Base-by-base conservation (phyloP, 2,888 invertebrate species). In the Drosophila pseudotalamancana region DNA sequence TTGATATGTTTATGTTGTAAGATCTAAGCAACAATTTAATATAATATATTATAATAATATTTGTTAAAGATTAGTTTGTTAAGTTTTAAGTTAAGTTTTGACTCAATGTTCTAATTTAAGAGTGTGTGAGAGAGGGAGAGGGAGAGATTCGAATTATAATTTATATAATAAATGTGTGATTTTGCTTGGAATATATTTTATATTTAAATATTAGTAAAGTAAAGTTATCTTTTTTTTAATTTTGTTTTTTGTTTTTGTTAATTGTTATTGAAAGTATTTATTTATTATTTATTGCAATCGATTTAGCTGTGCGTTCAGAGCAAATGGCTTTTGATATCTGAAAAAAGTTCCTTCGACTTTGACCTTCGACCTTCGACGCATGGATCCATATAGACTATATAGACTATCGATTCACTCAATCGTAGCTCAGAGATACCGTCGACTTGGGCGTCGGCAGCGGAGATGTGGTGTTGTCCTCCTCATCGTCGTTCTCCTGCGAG, bases 401-500 rank as follows among this genome's bases (percentile, higher is more conserved):
- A n/a, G n/a, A n/a, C n/a, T 11, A 16, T 5, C 19, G 18, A 35
- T 14, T 29, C 29, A 21, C 27, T 72, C 54, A 82, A 61, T 90
- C 91, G 63, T 90, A 89, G 55, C 71, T 83, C 54, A 88, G 54
- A 25, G 89, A 89, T 18, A 89, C 75, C 8, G 80, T 75, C 9
- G 91, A 90, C 72, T 89, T 90, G 25, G 91, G 90, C 64, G 91
- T 90, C 61, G 90, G 91, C 74, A 91, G 81, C 75, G 91, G 91
- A 54, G 91, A 91, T 57, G 90, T 90, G 56, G 89, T 89, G 19
- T 93, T 94, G 40, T 95, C 94, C 64, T 94, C 94, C 32, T 95
- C 95, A 29, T 84, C 81, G 12, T 96, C 96, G 32, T 95, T 95
- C 40, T 94, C 95, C 75, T 94, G 94, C 21, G 95, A 95, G 83